These are phyloP conservation scores for Haliaeetus leucogaster DNA, from an alignment of 2,113 vertebrate species.

Conservation along the genomic window DNA sequence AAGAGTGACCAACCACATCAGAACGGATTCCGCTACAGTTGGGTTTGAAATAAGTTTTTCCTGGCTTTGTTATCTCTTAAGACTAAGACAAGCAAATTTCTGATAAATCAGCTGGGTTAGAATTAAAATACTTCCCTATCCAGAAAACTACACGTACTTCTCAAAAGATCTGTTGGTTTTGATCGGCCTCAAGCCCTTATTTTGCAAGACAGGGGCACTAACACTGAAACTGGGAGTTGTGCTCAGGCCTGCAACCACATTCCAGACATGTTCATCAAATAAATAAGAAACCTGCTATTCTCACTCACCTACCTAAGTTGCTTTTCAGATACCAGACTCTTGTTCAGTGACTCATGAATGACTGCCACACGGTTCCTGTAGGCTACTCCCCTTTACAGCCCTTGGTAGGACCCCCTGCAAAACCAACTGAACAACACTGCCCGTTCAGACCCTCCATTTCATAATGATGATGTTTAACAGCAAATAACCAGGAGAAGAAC, in stretches of 20 bases:
- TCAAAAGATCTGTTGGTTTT: background rate
- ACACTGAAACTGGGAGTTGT: background rate
- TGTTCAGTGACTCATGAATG: background rate
- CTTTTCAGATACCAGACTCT: background rate
- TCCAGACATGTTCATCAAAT: background rate
- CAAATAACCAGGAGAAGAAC: background rate
- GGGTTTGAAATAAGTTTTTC: background rate
- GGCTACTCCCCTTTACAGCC: background rate
- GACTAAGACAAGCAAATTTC: background rate
- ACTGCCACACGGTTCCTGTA: background rate
- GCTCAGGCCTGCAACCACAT: background rate
- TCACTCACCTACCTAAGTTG: background rate
- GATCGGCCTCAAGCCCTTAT: background rate
- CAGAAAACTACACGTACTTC: background rate
- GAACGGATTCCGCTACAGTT: background rate
- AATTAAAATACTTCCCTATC: background rate
- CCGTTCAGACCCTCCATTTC: background rate
- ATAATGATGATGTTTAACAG: background rate
- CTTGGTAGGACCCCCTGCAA: background rate
- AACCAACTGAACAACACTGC: background rate
- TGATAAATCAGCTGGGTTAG: background rate
- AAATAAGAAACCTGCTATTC: background rate
- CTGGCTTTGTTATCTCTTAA: background rate
- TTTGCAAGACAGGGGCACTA: background rate
- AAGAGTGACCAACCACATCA: background rate